A percentile compares a stretch with the other conserved stretches of the same genome.
Conservation (phyloP, 2,797 vertebrate genomes). For the Amniataba percoides region DNA sequence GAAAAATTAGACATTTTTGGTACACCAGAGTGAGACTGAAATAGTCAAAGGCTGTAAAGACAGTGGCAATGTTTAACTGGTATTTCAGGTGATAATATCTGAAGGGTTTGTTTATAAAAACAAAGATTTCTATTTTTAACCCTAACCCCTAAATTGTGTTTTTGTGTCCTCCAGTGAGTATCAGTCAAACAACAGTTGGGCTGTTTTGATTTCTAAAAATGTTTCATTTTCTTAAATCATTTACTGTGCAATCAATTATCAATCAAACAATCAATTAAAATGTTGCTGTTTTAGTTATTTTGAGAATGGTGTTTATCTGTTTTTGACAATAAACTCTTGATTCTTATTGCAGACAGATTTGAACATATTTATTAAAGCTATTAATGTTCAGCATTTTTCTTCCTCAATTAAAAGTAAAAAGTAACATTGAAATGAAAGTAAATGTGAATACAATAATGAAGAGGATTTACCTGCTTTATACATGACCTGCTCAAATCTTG, state of each 20-base stretch:
- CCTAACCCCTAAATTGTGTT: background rate
- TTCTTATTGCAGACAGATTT: background rate
- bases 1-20: background rate
- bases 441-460: background rate
- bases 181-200: too few relatives aligned
- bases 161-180: background rate
- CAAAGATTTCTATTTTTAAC: background rate
- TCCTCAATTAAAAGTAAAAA: background rate
- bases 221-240: too few relatives aligned
- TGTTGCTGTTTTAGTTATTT: background rate
- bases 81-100: background rate
- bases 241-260: too few relatives aligned
- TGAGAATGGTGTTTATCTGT: background rate
- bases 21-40: background rate
- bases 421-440: background rate
- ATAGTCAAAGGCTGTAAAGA: background rate
- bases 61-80: background rate
- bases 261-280: too few relatives aligned
- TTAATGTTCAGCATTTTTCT: background rate
- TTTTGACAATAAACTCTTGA: background rate
- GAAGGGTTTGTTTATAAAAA: background rate
- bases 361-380: background rate
- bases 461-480: background rate
- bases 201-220: too few relatives aligned
- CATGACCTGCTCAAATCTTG: background rate